Evolutionary conservation across 2,888 invertebrate species (phyloP).

Genomic region (Mesorhabditis spiculigera): DNA sequence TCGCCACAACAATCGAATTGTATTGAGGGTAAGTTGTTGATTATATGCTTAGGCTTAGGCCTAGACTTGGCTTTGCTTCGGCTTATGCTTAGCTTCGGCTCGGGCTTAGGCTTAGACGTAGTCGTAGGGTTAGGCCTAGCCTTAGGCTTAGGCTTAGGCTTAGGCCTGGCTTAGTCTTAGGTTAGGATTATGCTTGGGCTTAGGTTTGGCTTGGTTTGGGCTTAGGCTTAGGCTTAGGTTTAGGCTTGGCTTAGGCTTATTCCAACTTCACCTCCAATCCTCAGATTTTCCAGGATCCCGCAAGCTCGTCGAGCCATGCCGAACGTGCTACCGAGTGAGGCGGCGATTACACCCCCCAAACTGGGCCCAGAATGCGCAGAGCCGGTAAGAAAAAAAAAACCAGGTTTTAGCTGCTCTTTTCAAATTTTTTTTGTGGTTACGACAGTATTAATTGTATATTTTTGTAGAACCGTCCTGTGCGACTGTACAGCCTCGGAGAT

Average conservation of each 20-base stretch:
- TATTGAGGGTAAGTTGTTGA: slow-evolving; percentile 25
- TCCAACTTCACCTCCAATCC: neutral
- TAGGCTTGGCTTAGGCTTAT: neutral
- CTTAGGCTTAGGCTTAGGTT: no score
- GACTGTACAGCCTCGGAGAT: slow-evolving; percentile 30
- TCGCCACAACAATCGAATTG: slow-evolving; percentile 25
- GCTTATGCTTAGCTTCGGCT: no score
- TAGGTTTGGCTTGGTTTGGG: no score
- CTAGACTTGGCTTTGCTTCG: no score
- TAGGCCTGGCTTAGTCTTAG: no score
- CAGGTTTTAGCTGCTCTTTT: neutral
- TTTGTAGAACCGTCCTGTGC: slow-evolving; percentile 31
- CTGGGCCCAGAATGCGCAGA: slow-evolving; percentile 7
- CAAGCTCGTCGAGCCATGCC: slow-evolving; percentile 29
- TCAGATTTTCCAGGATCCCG: slow-evolving; percentile 10
- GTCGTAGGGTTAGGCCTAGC: no score
- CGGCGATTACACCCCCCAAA: slow-evolving; percentile 16
- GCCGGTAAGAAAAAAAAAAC: neutral
- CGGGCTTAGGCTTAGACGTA: no score
- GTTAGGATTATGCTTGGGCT: no score
- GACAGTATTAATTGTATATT: neutral
- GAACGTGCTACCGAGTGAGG: slow-evolving; percentile 46
- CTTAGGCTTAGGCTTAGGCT: no score
- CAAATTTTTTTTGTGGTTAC: neutral
- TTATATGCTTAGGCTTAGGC: no score